Evolutionary conservation across 2,888 invertebrate genomes (phyloP).

Genomic region (Cabera pusaria): DNA sequence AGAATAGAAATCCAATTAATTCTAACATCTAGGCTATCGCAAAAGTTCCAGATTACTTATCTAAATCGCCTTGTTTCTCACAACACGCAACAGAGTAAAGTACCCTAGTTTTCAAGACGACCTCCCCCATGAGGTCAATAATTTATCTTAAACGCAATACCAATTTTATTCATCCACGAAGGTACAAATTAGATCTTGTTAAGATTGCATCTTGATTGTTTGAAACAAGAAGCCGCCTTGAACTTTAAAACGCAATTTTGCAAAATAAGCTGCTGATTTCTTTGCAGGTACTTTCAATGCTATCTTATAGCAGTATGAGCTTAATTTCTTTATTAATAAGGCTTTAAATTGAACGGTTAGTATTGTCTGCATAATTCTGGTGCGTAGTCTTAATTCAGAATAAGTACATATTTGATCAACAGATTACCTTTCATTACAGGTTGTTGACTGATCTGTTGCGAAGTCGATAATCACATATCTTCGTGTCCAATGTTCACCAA

Average conservation of each 20-base stretch:
- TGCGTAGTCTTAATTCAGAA: constrained; percentile 19
- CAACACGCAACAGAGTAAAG: too few species aligned
- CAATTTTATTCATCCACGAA: constrained; percentile 14
- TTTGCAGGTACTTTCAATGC: background rate
- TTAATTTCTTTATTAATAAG: constrained; percentile 4
- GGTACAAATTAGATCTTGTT: constrained; percentile 26
- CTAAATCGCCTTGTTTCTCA: too few species aligned
- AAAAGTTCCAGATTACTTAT: too few species aligned
- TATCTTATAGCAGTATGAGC: constrained; percentile 1
- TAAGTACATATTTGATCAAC: constrained; percentile 46
- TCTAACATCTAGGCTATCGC: too few species aligned
- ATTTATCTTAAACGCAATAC: constrained; percentile 13
- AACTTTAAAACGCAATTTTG: constrained; percentile 25
- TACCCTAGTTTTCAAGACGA: constrained; percentile 1
- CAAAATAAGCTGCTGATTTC: constrained; percentile 17
- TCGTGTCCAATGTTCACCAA: constrained; percentile 13
- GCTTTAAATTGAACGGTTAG: constrained; percentile 12
- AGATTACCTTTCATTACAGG: constrained; percentile 44
- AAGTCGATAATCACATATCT: constrained; percentile 55
- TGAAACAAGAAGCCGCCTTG: constrained; percentile 21
- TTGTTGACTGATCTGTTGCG: constrained; percentile 54
- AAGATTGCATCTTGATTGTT: constrained; percentile 24
- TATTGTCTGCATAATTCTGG: constrained; percentile 17
- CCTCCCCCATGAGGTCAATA: too few species aligned
- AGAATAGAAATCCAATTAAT: too few species aligned